phyloP scores from a whole-genome alignment of 1,140 invertebrate genomes.

The Drosophila ercepeae region DNA sequence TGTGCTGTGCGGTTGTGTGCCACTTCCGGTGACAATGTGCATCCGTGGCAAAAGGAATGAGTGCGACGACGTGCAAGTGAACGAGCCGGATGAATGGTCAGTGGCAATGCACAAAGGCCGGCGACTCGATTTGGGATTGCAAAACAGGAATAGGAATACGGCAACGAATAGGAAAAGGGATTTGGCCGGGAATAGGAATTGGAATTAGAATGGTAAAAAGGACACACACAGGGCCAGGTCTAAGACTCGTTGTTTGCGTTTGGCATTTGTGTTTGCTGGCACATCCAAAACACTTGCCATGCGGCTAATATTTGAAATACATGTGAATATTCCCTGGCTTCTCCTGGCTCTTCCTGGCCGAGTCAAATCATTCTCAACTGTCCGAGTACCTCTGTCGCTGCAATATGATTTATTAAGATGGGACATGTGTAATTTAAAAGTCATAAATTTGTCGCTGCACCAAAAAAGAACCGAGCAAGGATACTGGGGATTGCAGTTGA shows the following conservation, averaged over 20 bases:
- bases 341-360: conserved; percentile 4
- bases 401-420: conserved; percentile 71
- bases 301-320: conserved; percentile 66
- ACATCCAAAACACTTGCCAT: conserved; percentile 65
- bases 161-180: neutral
- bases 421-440: conserved; percentile 80
- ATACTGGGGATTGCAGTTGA: neutral
- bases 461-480: conserved; percentile 10
- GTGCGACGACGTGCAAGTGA: conserved; percentile 58
- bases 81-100: conserved; percentile 68
- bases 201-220: conserved; percentile 13
- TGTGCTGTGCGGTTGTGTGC: conserved; percentile 53
- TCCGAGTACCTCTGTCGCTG: conserved; percentile 15
- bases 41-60: conserved; percentile 63
- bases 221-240: conserved; percentile 2
- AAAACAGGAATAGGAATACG: conserved; percentile 30
- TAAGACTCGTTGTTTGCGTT: conserved; percentile 29
- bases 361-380: conserved; percentile 45
- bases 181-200: conserved; percentile 11
- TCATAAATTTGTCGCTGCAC: conserved; percentile 68
- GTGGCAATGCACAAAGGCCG: conserved; percentile 61
- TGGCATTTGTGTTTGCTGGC: conserved; percentile 30
- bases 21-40: conserved; percentile 79
- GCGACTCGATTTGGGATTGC: conserved; percentile 52
- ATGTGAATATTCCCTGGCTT: conserved; percentile 69